Base-by-base conservation (phyloP, 2,797 vertebrate genomes). In the Aeoliscus strigatus region DNA sequence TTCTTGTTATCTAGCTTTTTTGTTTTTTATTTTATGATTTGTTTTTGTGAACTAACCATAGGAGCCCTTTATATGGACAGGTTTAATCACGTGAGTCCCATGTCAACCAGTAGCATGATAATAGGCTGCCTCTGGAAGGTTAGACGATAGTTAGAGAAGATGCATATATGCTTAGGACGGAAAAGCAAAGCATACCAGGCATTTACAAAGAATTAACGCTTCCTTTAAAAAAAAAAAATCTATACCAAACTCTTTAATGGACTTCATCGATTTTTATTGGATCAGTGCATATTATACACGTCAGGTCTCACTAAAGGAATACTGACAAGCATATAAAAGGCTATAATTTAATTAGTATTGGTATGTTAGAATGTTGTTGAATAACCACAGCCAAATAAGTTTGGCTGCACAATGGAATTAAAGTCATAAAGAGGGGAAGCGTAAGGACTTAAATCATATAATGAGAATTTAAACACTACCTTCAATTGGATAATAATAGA, bases 1-100 rank as follows among this genome's bases (percentile, higher is more conserved):
- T 83, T 82, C 78, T 68, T 84, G 57, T 86, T n/a, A 84, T 80
- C 69, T 84, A 83, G 83, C 58, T 62, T 75, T 77, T 69, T 45
- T 72, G n/a, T n/a, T n/a, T 75, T 67, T 72, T 48, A 61, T 70
- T 81, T 78, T 83, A 49, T 75, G 52, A 62, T 55, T 67, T 55
- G 39, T 73, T 80, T 83, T 87, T 93, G 89, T 94, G 91, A 84
- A 96, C 93, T 97, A 97, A 98, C 92, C 89, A 74, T 94, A 97
- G 92, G 89, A 91, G 87, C 90, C 82, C 74, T 88, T 89, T 83
- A 79, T 75, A 70, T 80, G 82, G 80, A 83, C 89, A 95, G 93
- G 89, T 90, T 84, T 83, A 85, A 83, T 84, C 82, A 85, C 82
- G 79, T 83, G 80, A 85, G 81, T 85, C 79, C 75, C 77, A 83